phyloP scores from a whole-genome alignment of 2,888 invertebrate genomes.

The Coelogynopora nodosa region DNA sequence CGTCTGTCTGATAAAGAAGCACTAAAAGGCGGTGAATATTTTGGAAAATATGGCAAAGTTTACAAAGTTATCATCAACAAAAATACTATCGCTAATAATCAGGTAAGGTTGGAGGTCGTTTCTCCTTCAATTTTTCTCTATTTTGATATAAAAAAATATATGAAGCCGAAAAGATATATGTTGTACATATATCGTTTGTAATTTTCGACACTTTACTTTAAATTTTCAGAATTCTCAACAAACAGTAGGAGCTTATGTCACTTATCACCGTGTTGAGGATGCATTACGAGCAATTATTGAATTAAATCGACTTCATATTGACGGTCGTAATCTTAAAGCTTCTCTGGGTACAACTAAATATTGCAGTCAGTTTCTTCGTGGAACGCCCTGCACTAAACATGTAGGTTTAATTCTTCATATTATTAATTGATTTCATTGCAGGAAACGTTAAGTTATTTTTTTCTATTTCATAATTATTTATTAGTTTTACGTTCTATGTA shows the following conservation, averaged over 20 bases:
- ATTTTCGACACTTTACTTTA: too few species aligned
- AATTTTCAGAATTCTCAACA: constrained; percentile 5
- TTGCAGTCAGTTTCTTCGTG: constrained; percentile 98
- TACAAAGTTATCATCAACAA: constrained; percentile 99
- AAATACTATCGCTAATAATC: constrained; percentile 47
- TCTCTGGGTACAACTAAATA: constrained; percentile 98
- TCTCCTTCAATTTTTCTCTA: too few species aligned
- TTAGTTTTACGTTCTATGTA: too few species aligned
- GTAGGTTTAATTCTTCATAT: too few species aligned
- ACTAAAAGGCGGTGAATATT: constrained; percentile 94
- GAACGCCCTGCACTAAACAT: constrained; percentile 88
- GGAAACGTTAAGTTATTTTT: too few species aligned
- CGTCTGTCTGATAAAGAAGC: constrained; percentile 92
- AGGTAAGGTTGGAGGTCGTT: too few species aligned
- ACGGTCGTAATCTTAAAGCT: constrained; percentile 90
- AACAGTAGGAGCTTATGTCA: constrained; percentile 81
- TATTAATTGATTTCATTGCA: too few species aligned
- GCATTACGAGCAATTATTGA: constrained; percentile 91
- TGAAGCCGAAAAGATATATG: too few species aligned
- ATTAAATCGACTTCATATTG: constrained; percentile 92
- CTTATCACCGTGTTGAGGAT: constrained; percentile 81
- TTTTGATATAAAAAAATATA: too few species aligned
- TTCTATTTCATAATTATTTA: too few species aligned
- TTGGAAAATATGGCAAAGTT: constrained; percentile 98
- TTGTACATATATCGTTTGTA: too few species aligned